Conservation (phyloP, 2,113 vertebrate genomes). For the Hydrochoerus hydrochaeris region DNA sequence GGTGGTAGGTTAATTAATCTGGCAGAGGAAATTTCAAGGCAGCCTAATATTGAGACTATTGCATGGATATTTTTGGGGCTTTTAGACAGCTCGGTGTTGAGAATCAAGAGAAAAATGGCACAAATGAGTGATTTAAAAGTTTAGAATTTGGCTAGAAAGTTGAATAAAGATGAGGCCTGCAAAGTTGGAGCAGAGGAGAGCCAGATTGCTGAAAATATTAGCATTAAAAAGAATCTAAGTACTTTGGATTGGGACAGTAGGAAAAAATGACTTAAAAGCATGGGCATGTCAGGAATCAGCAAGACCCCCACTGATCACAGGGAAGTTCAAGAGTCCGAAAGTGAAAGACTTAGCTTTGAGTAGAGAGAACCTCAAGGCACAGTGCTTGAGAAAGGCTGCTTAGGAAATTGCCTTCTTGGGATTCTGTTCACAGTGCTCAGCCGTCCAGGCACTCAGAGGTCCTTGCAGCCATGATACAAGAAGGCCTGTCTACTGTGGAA, state of each 20-base stretch:
- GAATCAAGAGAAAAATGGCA: neutral
- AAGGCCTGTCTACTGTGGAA: neutral
- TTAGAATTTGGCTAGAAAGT: neutral
- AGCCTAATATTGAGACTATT: neutral
- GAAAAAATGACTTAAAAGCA: neutral
- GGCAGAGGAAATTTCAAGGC: neutral
- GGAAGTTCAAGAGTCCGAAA: neutral
- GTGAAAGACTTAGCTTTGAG: neutral
- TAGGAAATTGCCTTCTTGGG: neutral
- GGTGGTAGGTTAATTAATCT: neutral
- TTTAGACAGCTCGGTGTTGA: neutral
- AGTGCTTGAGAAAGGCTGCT: neutral
- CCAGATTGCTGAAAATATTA: neutral
- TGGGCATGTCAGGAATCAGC: neutral
- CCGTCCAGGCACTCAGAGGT: neutral
- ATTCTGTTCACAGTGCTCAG: neutral
- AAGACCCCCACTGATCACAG: neutral
- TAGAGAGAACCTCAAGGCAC: neutral
- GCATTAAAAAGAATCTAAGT: neutral
- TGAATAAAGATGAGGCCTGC: neutral
- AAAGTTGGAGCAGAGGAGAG: neutral
- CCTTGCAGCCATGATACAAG: neutral
- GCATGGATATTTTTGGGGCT: neutral
- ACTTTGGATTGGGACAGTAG: neutral
- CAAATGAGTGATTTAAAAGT: neutral